Base-by-base conservation (phyloP, 2,113 vertebrate species). In the Perca flavescens region DNA sequence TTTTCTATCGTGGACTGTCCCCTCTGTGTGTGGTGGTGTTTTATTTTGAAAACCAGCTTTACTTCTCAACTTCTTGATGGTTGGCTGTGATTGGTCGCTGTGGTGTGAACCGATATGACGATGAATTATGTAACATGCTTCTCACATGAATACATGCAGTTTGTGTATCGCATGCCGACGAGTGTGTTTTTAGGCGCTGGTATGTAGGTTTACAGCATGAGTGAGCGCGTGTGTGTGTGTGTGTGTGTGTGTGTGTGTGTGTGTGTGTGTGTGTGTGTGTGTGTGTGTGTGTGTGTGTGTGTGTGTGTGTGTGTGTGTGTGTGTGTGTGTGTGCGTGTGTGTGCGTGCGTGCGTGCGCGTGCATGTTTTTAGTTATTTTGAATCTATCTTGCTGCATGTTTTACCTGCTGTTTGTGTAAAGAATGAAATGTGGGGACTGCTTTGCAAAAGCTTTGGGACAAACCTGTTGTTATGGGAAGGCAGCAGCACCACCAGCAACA, bases 301-400 rank as follows among this genome's bases (percentile, higher is more conserved):
- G 64, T 49, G n/a, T n/a, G n/a, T n/a, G n/a, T n/a, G n/a, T n/a
- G n/a, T n/a, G n/a, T n/a, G n/a, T n/a, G n/a, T n/a, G n/a, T 31
- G 56, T 22, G 54, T 6, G 53, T 7, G 65, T 14, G 43, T 2
- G 46, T 31, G 52, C 12, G 53, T 16, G 49, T 78, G 82, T 63
- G 70, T 76, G 84, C 74, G 82, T 63, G 70, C 68, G 86, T 34
- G 66, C n/a, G 79, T 54, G 58, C 16, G 65, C 56, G 67, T 54
- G 84, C 79, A 76, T 83, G 74, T 67, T 75, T 40, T 21, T 69
- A 62, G 47, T 62, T 76, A 19, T 66, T 36, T 66, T 66, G 15
- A 73, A 60, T 73, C 52, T 19, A 40, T 70, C 40, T 71, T 61
- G 47, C 71, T 93, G 93, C 94, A 95, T 94, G 94, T 79, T 78